Evolutionary conservation across 2,888 invertebrate species (phyloP), one percentile per base, ranked within the genome.

Genomic region (Lepidonotus clava): DNA sequence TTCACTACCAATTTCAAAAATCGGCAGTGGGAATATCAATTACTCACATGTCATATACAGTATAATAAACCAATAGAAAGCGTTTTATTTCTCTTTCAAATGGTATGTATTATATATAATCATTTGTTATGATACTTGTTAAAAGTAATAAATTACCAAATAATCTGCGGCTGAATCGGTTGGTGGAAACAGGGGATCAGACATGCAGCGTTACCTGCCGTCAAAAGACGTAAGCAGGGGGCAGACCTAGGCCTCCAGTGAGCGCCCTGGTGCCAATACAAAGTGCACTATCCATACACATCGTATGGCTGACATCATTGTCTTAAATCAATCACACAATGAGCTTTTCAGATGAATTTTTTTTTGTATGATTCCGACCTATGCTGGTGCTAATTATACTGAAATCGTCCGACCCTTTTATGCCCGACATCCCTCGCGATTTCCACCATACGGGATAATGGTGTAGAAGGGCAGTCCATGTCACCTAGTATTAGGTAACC

Each of bases 311-410:
- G 61, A 11, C 14, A 1, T 61, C 28, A 5, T 61, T 61, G 61
- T 61, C 61, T 14, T 11, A 2, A 61, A 61, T 61, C 24, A 61
- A 61, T 61, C 61, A 61, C 61, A 61, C 8, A 61, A n/a, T 28
- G 11, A 11, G 28, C 24, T 2, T 61, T 61, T 61, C 5, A 1
- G 28, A 18, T 61, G 61, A n/a, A 11, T 61, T 11, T 24, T 61
- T 61, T 61, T 4, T 61, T 5, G 61, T 32, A 0, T n/a, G n/a
- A n/a, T 28, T 32, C 28, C 61, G 4, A 61, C n/a, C 24, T 24
- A 28, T 61, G 61, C 28, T 28, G 61, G 61, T 61, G 61, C 61
- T 61, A 61, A 61, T 61, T 61, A 61, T 61, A n/a, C 61, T 28
- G 24, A 32, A 61, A 61, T 61, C 61, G 61, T 61, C 28, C 61